Percentiles rank a stretch among this genome's conserved stretches.
phyloP scores from a whole-genome alignment of 2,888 invertebrate genomes.

The Leptodirus hochenwartii region DNA sequence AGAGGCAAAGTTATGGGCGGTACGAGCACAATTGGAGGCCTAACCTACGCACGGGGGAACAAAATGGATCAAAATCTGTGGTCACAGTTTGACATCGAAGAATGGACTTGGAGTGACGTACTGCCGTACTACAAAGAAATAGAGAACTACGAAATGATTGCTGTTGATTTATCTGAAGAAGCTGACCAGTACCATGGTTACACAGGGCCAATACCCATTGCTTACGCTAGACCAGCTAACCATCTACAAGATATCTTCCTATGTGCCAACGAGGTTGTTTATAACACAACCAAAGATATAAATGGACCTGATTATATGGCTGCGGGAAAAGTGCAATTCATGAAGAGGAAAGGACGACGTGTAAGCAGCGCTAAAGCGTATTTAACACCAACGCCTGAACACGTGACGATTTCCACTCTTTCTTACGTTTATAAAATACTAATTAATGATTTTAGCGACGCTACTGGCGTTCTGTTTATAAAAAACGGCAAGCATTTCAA shows the following conservation, averaged over 20 bases:
- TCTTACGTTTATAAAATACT: slow-evolving; percentile 35
- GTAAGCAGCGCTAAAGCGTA: slow-evolving; percentile 41
- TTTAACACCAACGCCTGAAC: slow-evolving; percentile 30
- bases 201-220: slow-evolving; percentile 25
- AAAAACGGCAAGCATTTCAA: slow-evolving; percentile 25
- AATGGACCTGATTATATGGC: slow-evolving; percentile 41
- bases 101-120: slow-evolving; percentile 28
- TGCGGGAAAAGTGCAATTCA: slow-evolving; percentile 42
- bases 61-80: slow-evolving; percentile 13
- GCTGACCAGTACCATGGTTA: slow-evolving; percentile 21
- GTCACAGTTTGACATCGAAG: slow-evolving; percentile 16
- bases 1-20: slow-evolving; percentile 15
- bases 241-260: slow-evolving; percentile 38
- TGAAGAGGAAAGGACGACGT: slow-evolving; percentile 37
- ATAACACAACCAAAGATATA: slow-evolving; percentile 37
- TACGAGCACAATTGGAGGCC: slow-evolving; percentile 13
- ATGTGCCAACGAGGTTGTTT: slow-evolving; percentile 37
- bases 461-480: slow-evolving; percentile 36
- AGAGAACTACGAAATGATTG: slow-evolving; percentile 17
- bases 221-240: too few species aligned
- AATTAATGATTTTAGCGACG: slow-evolving; percentile 32
- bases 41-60: slow-evolving; percentile 14
- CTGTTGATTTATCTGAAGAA: too few species aligned
- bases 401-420: slow-evolving; percentile 35
- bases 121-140: slow-evolving; percentile 21